Base-by-base conservation (phyloP, 2,888 invertebrate species). In the Tortricodes alternella region DNA sequence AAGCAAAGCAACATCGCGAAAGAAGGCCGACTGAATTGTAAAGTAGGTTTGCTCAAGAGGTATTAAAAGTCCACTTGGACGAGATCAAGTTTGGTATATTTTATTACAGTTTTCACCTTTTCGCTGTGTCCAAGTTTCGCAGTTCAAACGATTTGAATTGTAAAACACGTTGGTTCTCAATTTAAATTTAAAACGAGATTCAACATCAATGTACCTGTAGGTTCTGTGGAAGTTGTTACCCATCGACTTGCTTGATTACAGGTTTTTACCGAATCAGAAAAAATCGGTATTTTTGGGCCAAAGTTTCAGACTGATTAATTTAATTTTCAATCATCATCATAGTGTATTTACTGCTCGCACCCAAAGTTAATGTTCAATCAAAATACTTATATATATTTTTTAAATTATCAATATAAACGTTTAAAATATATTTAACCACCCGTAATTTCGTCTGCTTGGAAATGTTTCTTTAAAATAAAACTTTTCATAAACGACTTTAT, bases 41-140 rank as follows among this genome's bases (percentile, higher is more conserved):
- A 53, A 59, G 53, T 46, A 53, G 59, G 62, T 63, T 60, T 63
- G 59, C 59, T 58, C 61, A 60, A 63, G 59, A 60, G 61, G 63
- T 59, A 61, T 63, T 63, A 63, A 62, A 63, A 61, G 61, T 63
- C 63, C 59, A 61, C 63, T 63, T 44, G 59, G 46, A 46, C 53
- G 52, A 55, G 59, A 61, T 63, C 63, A 61, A 63, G 53, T 61
- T 63, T 21, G 59, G 63, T 61, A 63, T 56, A 56, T 61, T 63
- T 63, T 63, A 63, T 63, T 59, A 59, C 61, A 63, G 62, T 63
- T 63, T 59, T 61, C 63, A 63, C 63, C 61, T 63, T 61, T 61
- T 60, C 63, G 39, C 52, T 24, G 53, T 63, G 63, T 61, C 63
- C 63, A 63, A 63, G 59, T 63, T 61, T 57, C 46, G 59, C 50